phyloP scores from a whole-genome alignment of 2,113 vertebrate species.

The Isichthys henryi region DNA sequence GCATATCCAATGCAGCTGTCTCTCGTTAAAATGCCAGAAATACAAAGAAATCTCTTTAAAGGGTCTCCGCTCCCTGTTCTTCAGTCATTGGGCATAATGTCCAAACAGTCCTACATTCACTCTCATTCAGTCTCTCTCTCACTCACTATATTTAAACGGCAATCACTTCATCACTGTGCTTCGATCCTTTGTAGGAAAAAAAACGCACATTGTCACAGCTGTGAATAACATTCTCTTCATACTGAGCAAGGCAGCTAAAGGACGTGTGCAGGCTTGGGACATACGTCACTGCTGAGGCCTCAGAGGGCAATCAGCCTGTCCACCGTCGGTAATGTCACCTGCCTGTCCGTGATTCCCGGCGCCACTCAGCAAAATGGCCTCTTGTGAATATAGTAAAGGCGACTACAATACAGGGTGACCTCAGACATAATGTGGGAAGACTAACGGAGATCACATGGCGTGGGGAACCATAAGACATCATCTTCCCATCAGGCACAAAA shows the following conservation, averaged over 20 bases:
- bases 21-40: constrained; percentile 4
- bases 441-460: neutral
- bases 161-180: neutral
- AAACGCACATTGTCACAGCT: neutral
- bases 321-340: neutral
- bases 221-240: neutral
- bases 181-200: neutral
- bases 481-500: neutral
- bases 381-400: constrained; percentile 22
- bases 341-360: neutral
- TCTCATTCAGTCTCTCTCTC: neutral
- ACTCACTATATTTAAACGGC: neutral
- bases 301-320: neutral
- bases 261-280: neutral
- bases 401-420: neutral
- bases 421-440: neutral
- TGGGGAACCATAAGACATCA: neutral
- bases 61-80: neutral
- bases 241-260: neutral
- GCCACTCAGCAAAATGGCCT: neutral
- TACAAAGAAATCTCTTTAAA: constrained; percentile 5
- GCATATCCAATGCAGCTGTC: neutral
- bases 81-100: constrained; percentile 3
- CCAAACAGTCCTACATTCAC: neutral
- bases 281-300: neutral